Evolutionary conservation across 2,113 vertebrate genomes (phyloP), one percentile per base, ranked within the genome.

Genomic region (Falco punctatus): DNA sequence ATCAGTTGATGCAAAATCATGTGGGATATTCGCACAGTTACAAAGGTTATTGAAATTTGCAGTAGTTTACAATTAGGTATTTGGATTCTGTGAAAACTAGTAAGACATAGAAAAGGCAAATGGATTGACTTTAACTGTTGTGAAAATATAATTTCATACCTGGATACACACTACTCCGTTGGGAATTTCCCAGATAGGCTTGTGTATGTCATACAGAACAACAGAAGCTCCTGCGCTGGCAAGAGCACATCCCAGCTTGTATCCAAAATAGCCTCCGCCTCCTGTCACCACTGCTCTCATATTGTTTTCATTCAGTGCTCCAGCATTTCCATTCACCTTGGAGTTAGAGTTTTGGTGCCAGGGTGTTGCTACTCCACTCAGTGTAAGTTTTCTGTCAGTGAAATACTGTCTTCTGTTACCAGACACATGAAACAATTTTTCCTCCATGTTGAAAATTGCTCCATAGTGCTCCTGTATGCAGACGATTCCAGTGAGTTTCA

Each of bases 231-330:
- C 99, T 5, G 88, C 91, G 14, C n/a, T 95, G 90, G 98, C 98
- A 73, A 99, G 98, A 33, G 98, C 97, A 69, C 97, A 98, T 28
- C 98, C 99, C 83, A 99, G 98, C 77, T 98, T 99, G 80, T 98
- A 99, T 27, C 99, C 99, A 44, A 99, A 98, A 66, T 99, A 99
- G 57, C 99, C 99, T 5, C 97, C 98, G 1, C 99, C 99, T 85
- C 99, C 99, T 0, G 99, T 99, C 93, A 99, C 99, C 94, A 99
- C 94, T 4, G 98, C 98, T 97, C 98, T 99, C 65, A 96, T 96
- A 15, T 33, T 32, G 7, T 52, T 59, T 19, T 65, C 61, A 6
- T 13, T 70, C 18, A 11, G 16, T 3, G 74, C 17, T 32, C 59
- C 77, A 26, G 61, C 13, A 42, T 75, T 83, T 42, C 91, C 27